Evolutionary conservation across 2,113 vertebrate species (phyloP).

Genomic region (Irena cyanogastra): DNA sequence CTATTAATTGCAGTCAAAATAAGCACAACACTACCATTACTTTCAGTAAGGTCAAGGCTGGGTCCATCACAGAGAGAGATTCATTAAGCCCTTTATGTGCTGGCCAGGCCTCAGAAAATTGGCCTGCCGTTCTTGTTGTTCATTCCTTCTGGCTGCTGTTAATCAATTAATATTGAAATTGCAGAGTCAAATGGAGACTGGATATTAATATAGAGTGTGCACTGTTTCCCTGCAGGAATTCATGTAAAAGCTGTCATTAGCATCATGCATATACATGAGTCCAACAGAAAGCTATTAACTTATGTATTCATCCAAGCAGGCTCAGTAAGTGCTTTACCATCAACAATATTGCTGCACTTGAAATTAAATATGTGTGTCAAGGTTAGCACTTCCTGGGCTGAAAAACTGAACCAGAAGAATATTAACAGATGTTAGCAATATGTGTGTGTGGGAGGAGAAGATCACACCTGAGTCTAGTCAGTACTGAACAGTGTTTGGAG

Average conservation of each 20-base stretch:
- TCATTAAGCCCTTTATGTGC: neutral
- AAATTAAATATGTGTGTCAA: constrained; percentile 34
- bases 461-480: constrained; percentile 43
- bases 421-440: constrained; percentile 25
- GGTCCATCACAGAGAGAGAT: neutral
- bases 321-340: constrained; percentile 51
- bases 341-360: neutral
- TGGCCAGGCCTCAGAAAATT: neutral
- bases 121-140: neutral
- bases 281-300: constrained; percentile 34
- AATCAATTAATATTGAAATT: constrained; percentile 46
- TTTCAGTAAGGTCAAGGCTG: neutral
- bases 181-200: neutral
- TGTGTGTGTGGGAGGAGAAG: constrained; percentile 17
- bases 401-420: constrained; percentile 7
- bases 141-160: constrained; percentile 17
- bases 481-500: neutral
- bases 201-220: neutral
- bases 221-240: constrained; percentile 5
- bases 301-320: neutral
- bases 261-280: constrained; percentile 47
- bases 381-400: constrained; percentile 1
- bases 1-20: neutral
- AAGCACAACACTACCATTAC: neutral
- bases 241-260: constrained; percentile 50